Percentiles rank a stretch among this genome's conserved stretches.
Evolutionary conservation across 2,797 vertebrate species (phyloP).

Genomic region (Orientallactaga sibirica): DNA sequence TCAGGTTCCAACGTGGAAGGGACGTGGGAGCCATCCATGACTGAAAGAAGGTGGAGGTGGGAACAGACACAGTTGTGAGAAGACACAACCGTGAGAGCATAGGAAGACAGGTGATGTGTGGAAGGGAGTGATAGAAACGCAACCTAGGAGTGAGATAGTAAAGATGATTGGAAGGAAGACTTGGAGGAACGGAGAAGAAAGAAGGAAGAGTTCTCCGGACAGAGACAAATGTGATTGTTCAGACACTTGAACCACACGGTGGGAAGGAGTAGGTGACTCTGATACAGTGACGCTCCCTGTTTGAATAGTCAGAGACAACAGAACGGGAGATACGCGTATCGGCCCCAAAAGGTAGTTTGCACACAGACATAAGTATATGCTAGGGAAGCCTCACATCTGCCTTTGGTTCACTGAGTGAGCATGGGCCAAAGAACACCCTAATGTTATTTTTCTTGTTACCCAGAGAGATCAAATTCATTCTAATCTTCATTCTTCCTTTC

Average conservation of each 20-base stretch:
- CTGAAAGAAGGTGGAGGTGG: slow-evolving; percentile 60
- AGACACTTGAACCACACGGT: slow-evolving; percentile 24
- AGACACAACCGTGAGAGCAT: slow-evolving; percentile 11
- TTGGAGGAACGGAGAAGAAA: neutral
- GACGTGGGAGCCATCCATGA: slow-evolving; percentile 79
- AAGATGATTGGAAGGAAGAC: neutral
- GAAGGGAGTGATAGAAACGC: neutral
- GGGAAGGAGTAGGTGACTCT: slow-evolving; percentile 7
- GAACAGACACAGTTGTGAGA: neutral
- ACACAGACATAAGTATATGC: slow-evolving; percentile 71
- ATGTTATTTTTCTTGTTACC: slow-evolving; percentile 70
- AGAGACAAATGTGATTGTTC: slow-evolving; percentile 35
- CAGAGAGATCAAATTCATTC: slow-evolving; percentile 63
- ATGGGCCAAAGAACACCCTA: slow-evolving; percentile 77
- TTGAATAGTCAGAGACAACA: slow-evolving; percentile 82
- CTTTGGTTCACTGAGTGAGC: slow-evolving; percentile 78
- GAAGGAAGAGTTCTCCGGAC: slow-evolving; percentile 45
- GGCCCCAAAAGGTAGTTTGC: slow-evolving; percentile 82
- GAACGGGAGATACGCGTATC: slow-evolving; percentile 82
- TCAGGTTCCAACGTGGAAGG: slow-evolving; percentile 71
- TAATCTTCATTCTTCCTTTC: slow-evolving; percentile 64
- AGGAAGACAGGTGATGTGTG: slow-evolving; percentile 12
- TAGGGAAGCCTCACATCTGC: slow-evolving; percentile 79
- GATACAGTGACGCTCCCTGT: slow-evolving; percentile 76
- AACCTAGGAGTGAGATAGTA: neutral